Conservation (phyloP, 2,797 vertebrate genomes). For the Smutsia gigantea region DNA sequence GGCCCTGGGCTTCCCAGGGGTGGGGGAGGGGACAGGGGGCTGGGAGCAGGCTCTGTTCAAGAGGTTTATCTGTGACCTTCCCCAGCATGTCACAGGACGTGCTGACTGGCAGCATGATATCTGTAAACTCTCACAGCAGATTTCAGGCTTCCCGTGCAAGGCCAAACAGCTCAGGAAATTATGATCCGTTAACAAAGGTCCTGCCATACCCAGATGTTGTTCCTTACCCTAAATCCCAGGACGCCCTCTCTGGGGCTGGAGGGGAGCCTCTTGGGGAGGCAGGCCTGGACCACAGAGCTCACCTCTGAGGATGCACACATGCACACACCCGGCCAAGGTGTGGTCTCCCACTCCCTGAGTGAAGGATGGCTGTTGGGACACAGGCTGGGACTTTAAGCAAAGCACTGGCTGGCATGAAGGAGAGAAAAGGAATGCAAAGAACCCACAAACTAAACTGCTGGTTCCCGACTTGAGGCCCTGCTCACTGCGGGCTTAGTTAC, state of each 20-base stretch:
- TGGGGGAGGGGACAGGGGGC: not conserved
- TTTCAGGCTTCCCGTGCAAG: not conserved
- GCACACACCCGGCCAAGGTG: not conserved
- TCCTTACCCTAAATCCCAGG: not conserved
- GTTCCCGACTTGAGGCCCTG: too few species aligned
- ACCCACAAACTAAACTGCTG: rapidly evolving
- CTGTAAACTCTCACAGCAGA: not conserved
- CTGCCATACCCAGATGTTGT: rapidly evolving
- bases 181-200: too few species aligned
- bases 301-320: rapidly evolving
- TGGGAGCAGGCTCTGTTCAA: too few species aligned
- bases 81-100: too few species aligned
- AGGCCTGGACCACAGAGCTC: not conserved
- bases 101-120: too few species aligned
- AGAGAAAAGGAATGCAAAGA: not conserved
- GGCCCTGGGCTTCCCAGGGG: too few species aligned
- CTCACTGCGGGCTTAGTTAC: not conserved
- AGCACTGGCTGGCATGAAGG: not conserved
- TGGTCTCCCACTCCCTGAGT: not conserved
- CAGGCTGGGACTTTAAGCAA: not conserved
- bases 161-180: not conserved
- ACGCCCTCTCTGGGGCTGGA: rapidly evolving
- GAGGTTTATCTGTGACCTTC: too few species aligned
- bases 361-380: not conserved
- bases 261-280: not conserved